These are phyloP conservation scores for Yponomeuta evonymella DNA, from an alignment of 2,888 invertebrate genomes.

Conservation along the genomic window DNA sequence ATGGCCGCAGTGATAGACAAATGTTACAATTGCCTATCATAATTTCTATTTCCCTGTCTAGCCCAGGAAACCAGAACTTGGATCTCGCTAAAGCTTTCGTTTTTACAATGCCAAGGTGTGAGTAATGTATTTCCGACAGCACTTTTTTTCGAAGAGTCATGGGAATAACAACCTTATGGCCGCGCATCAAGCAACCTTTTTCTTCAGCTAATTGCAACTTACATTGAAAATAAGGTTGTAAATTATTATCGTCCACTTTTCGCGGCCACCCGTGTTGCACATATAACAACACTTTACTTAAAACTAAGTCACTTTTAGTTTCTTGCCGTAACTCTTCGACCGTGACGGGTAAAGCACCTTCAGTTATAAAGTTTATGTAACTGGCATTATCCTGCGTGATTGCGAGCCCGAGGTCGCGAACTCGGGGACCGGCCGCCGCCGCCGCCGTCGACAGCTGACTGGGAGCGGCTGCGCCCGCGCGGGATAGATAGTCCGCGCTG, in stretches of 20 bases:
- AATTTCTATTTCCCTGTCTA: slow-evolving; percentile 2
- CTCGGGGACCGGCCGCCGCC: not conserved
- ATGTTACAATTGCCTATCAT: not conserved
- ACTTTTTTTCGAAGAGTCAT: not conserved
- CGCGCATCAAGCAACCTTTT: slow-evolving; percentile 14
- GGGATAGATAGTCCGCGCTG: slow-evolving; percentile 7
- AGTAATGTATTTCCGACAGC: slow-evolving; percentile 17
- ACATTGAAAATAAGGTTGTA: slow-evolving; percentile 12
- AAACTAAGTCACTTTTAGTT: not conserved
- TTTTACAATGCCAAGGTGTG: slow-evolving; percentile 19
- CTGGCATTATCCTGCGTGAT: not conserved
- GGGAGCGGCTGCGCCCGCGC: not conserved
- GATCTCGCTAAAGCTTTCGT: slow-evolving; percentile 15
- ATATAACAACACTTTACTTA: not conserved
- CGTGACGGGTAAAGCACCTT: slow-evolving; percentile 3
- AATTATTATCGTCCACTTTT: not conserved
- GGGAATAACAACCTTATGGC: slow-evolving; percentile 13
- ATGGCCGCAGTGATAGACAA: not conserved
- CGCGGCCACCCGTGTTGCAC: slow-evolving; percentile 7
- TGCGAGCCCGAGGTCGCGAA: not conserved
- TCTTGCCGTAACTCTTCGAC: slow-evolving; percentile 3
- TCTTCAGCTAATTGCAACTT: not conserved
- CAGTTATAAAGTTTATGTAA: not conserved
- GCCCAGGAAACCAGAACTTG: slow-evolving; percentile 18
- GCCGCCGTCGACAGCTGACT: not conserved